phyloP scores from a whole-genome alignment of 2,113 vertebrate species.

The Caretta caretta region DNA sequence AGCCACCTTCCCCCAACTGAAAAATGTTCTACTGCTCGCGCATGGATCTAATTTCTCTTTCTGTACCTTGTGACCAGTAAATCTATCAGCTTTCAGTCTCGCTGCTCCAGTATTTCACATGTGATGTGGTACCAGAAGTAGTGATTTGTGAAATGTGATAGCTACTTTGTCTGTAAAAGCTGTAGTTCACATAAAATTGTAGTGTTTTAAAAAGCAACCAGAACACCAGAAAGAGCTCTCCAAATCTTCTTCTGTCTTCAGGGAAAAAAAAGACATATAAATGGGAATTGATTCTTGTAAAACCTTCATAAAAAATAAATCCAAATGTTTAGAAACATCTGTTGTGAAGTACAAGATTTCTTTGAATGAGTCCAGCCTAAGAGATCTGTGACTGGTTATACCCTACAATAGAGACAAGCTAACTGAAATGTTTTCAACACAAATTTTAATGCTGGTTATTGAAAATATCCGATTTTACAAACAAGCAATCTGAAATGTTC shows the following conservation, averaged over 20 bases:
- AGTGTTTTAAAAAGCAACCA: slow-evolving; percentile 58
- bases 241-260: slow-evolving; percentile 62
- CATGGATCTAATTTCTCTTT: not conserved
- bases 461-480: too few species aligned
- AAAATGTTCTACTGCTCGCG: not conserved
- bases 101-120: not conserved
- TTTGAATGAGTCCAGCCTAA: slow-evolving; percentile 41
- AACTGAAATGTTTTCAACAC: not conserved
- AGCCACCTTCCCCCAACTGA: not conserved
- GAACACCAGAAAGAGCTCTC: slow-evolving; percentile 40
- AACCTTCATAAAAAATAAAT: slow-evolving; percentile 75
- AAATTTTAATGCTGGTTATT: fast-evolving
- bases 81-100: not conserved
- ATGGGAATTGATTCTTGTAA: slow-evolving; percentile 77
- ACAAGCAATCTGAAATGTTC: not conserved
- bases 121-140: not conserved
- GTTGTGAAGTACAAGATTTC: slow-evolving; percentile 50
- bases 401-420: not conserved
- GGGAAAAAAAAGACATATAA: slow-evolving; percentile 56
- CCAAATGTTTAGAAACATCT: slow-evolving; percentile 74
- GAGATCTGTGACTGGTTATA: slow-evolving; percentile 28
- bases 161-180: slow-evolving; percentile 20
- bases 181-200: slow-evolving; percentile 19
- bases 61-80: not conserved
- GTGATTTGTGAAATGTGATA: not conserved